These are phyloP conservation scores for Agelas oroides DNA, from an alignment of 37 sponge, comb jelly and placozoan species.

Conservation along the genomic window DNA sequence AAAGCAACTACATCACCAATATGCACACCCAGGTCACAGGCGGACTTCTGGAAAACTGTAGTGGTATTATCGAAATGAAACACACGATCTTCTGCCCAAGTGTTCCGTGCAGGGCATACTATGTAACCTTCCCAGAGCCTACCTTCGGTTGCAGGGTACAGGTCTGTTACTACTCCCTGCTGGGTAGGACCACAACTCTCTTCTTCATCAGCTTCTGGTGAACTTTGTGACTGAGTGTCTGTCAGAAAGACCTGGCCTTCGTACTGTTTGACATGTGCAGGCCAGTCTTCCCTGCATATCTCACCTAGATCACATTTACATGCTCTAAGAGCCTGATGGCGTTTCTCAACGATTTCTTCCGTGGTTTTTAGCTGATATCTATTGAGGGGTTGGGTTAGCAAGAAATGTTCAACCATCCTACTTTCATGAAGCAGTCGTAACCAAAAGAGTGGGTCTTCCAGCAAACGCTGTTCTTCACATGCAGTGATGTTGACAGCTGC, in stretches of 20 bases:
- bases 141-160: not conserved
- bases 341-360: not conserved
- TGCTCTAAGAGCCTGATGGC: not conserved
- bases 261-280: too few relatives aligned
- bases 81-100: too few relatives aligned
- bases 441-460: constrained; percentile 10
- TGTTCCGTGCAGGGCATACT: not conserved
- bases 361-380: not conserved
- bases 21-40: not conserved
- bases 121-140: constrained; percentile 6
- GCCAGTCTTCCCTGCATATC: too few relatives aligned
- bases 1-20: constrained; percentile 9
- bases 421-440: not conserved
- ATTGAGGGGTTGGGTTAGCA: not conserved
- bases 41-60: not conserved
- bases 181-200: not conserved
- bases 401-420: too few relatives aligned
- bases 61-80: too few relatives aligned
- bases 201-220: not conserved
- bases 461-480: not conserved
- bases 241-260: too few relatives aligned
- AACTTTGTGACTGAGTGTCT: not conserved
- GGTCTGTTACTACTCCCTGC: constrained; percentile 9
- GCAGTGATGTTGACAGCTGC: not conserved
- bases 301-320: not conserved